Evolutionary conservation across 1,140 invertebrate genomes (phyloP), one percentile per base, ranked within the genome.

Genomic region (Bombus superbus): DNA sequence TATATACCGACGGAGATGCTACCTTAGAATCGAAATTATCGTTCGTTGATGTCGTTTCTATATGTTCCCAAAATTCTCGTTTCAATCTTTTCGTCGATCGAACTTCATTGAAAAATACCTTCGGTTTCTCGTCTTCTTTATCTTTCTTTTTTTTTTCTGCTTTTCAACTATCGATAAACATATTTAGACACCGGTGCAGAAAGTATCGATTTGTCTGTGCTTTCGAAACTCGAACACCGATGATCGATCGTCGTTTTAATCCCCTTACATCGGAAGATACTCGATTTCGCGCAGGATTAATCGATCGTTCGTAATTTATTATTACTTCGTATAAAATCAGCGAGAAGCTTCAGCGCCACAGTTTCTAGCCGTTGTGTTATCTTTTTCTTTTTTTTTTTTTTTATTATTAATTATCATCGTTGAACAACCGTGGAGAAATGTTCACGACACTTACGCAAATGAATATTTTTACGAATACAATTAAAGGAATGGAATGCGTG

Each of bases 31-130:
- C 15, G 38, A 77, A 42, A 77, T 62, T 77, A 66, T 66, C 32
- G 22, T 76, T 76, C 74, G 53, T 76, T 76, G 53, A 28, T 57
- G 32, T 42, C 38, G 75, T 42, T 77, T 77, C 57, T 77, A 40
- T 18, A 9, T 64, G 75, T 64, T 77, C 38, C 75, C 57, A 77
- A 64, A 77, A n/a, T 62, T 28, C 18, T 59, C 28, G 28, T 62
- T 64, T 42, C 38, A 15, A 57, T 62, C 11, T 8, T 9, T n/a
- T 42, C 38, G 35, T 32, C 59, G 2, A 38, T 10, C 32, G 74
- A 76, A 40, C 28, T n/a, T 11, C 3, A 35, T n/a, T 9, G 38
- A 40, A 62, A 42, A 32, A 40, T 77, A 40, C 13, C 35, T 13
- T 11, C 13, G 25, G 15, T 28, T 2, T 8, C 15, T 11, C 3